Percentiles rank a stretch among this genome's conserved stretches.
Evolutionary conservation across 2,797 vertebrate genomes (phyloP).

Genomic region (Simalia tracyae): DNA sequence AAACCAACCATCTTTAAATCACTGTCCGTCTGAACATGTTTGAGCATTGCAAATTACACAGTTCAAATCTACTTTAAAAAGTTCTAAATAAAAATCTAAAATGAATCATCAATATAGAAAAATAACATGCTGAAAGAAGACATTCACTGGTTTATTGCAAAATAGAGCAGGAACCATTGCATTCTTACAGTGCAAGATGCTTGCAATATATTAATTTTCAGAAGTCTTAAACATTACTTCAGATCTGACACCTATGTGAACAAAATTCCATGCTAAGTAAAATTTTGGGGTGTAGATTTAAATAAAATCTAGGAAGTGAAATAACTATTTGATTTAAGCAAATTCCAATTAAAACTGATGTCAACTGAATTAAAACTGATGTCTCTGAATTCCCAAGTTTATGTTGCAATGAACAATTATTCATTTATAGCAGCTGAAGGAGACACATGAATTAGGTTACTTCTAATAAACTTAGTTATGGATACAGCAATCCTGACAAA

Average conservation of each 20-base stretch:
- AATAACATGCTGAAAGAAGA: background rate
- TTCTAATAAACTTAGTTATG: background rate
- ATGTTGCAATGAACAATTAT: background rate
- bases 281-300: background rate
- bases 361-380: background rate
- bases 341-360: background rate
- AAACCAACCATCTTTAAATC: background rate
- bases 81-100: background rate
- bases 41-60: background rate
- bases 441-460: background rate
- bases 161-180: background rate
- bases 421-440: background rate
- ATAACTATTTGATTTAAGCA: background rate
- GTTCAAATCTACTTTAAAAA: constrained; percentile 3
- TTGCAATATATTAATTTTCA: background rate
- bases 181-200: background rate
- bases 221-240: background rate
- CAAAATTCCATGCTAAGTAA: background rate
- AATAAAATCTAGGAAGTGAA: background rate
- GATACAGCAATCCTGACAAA: constrained; percentile 53
- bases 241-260: background rate
- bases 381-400: background rate
- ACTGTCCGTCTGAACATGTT: background rate
- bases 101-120: background rate
- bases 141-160: background rate